Percentiles rank a stretch among this genome's conserved stretches.
These are phyloP conservation scores for Decapterus maruadsi DNA, from an alignment of 2,797 vertebrate species.

Conservation along the genomic window DNA sequence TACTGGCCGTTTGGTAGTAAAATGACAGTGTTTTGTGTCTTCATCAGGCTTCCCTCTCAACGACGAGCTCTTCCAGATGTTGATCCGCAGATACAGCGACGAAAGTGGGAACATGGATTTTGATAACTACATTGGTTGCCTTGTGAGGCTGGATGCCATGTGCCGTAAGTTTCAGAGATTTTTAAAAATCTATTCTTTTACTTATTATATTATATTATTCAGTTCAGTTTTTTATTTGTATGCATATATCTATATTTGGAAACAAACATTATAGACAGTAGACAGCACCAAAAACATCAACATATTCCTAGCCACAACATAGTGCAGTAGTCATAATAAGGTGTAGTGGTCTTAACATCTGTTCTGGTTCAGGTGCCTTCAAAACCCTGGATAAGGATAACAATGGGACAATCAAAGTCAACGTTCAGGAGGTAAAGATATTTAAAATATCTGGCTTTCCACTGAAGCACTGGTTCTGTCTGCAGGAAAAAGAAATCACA, in stretches of 20 bases:
- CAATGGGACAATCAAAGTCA: constrained; percentile 89
- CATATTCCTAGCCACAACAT: too few relatives aligned
- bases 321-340: too few relatives aligned
- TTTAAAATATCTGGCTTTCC: neutral
- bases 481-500: too few relatives aligned
- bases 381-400: constrained; percentile 90
- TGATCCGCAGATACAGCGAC: constrained; percentile 89
- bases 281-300: too few relatives aligned
- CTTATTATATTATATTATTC: too few relatives aligned
- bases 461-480: too few relatives aligned
- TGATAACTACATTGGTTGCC: constrained; percentile 94
- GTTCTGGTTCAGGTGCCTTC: constrained; percentile 87
- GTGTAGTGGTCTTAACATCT: neutral
- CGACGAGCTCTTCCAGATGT: constrained; percentile 85
- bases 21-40: neutral
- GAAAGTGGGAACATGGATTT: constrained; percentile 92
- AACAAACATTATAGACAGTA: too few relatives aligned
- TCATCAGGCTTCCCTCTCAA: constrained; percentile 89
- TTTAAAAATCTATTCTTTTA: too few relatives aligned
- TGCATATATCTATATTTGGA: too few relatives aligned
- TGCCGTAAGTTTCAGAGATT: constrained; percentile 88
- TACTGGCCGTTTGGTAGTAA: neutral
- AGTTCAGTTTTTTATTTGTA: too few relatives aligned
- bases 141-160: constrained; percentile 97
- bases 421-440: constrained; percentile 89